Base-by-base conservation (phyloP, 2,113 vertebrate genomes). In the Trematocara nigrifrons region DNA sequence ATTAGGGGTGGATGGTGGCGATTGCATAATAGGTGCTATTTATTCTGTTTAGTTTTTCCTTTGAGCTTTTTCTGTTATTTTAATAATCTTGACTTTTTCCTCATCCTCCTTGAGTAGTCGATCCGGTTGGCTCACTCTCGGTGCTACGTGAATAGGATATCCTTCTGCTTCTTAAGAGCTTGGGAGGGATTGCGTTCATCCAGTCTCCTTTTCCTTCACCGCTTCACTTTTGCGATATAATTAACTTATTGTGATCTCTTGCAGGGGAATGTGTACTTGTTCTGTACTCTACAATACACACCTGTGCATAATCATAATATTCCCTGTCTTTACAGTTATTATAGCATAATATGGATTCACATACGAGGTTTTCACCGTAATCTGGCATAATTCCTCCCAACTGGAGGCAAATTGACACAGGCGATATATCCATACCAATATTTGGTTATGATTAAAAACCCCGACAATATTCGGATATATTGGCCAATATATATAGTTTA, bases 281-380 rank as follows among this genome's bases (percentile, higher is more conserved):
- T n/a, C n/a, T 42, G 7, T 13, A 42, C 64, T 69, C 20, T 71
- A 26, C 40, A 29, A 45, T 45, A 45, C 20, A 71, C 40, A 45
- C 2, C 40, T 71, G 66, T 71, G 66, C 66, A 22, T 42, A 64
- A 61, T 61, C 57, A 33, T 20, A 69, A 16, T 71, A 71, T 45
- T 3, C 20, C 20, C 66, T 26, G 66, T 15, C 12, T 45, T 71
- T 71, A 10, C 20, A 38, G 66, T 42, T 5, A 71, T 6, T 29
- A 71, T 45, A 64, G 59, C 18, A 64, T 38, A 64, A 61, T n/a
- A 38, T n/a, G 66, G 40, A 71, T 71, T 71, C n/a, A 16, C 38
- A 71, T 16, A 33, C 0, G 3, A 61, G 38, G n/a, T 26, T 71
- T 71, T 71, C 20, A 71, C 12, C 5, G 20, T 71, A 71, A 71